Evolutionary conservation across 23 tunicate genomes (phyloP), one percentile per base, ranked within the genome.

Genomic region (Diplosoma virens): DNA sequence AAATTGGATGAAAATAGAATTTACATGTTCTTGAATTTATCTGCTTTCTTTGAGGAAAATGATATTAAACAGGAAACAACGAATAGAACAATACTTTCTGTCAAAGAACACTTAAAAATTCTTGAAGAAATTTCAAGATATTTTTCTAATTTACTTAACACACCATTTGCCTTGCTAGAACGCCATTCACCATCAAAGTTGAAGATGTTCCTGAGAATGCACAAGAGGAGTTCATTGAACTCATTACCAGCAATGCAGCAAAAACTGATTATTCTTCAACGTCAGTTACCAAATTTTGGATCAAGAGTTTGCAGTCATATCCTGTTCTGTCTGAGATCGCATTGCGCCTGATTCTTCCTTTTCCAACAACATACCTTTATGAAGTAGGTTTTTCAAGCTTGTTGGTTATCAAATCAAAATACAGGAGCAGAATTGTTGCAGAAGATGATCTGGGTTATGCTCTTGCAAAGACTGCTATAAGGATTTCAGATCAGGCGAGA

Each of bases 181-280:
- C n/a, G 61, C 76, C 76, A 70, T 70, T 70, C 60, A 70, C 76
- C 63, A 70, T 73, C 34, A 73, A 30, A 73, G 79, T 73, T 73
- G 79, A 73, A 73, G 79, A 73, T 53, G 79, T 52, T 73, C 67
- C 79, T 73, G 76, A 70, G 76, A 70, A 70, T 70, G 76, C 76
- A 70, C 76, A 70, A 70, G 76, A 70, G 76, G 76, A 73, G 79
- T 73, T 73, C 79, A 73, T 73, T 73, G 66, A 73, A 73, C 79
- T 73, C 67, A 73, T 73, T 73, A 73, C 79, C 67, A 73, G 79
- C 66, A 66, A 73, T 73, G 79, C 71, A 65, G 71, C 71, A 65
- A 28, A 25, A 28, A 65, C 71, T 65, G 71, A 65, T 65, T 65
- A 6, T 65, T 65, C n/a, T 65, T 28, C 71, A 29, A 65, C 23